phyloP scores from a whole-genome alignment of 2,797 vertebrate genomes.

The Siniperca scherzeri region DNA sequence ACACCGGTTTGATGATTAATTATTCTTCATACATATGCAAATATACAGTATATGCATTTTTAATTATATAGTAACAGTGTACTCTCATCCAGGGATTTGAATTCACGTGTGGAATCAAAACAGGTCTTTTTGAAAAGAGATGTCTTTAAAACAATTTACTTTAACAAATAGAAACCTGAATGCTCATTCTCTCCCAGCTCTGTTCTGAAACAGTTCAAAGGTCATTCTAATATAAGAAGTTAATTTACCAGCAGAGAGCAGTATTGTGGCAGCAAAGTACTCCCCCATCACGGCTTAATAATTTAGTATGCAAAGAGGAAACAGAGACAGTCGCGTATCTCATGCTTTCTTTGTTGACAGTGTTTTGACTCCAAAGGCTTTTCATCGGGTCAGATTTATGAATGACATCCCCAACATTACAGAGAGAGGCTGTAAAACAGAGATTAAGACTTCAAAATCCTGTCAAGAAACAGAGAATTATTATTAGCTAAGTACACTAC shows the following conservation, averaged over 20 bases:
- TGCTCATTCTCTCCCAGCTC: neutral
- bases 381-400: conserved; percentile 73
- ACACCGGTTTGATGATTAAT: conserved; percentile 35
- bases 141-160: neutral
- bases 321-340: conserved; percentile 61
- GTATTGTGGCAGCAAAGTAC: conserved; percentile 82
- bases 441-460: conserved; percentile 71
- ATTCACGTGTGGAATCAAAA: neutral
- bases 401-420: conserved; percentile 65
- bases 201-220: conserved; percentile 47
- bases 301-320: conserved; percentile 74
- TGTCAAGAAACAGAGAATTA: conserved; percentile 30
- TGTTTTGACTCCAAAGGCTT: conserved; percentile 72
- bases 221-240: conserved; percentile 49
- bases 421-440: conserved; percentile 58
- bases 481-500: conserved; percentile 28
- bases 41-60: conserved; percentile 21
- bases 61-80: neutral
- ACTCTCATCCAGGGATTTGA: conserved; percentile 23
- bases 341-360: conserved; percentile 66
- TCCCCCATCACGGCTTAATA: conserved; percentile 40
- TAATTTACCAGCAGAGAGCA: conserved; percentile 86
- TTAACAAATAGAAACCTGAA: neutral
- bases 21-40: conserved; percentile 41
- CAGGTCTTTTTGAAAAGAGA: neutral